A percentile compares a stretch with the other conserved stretches of the same genome.
Conservation (phyloP, 1,140 invertebrate species). For the Caenorhabditis latens region DNA sequence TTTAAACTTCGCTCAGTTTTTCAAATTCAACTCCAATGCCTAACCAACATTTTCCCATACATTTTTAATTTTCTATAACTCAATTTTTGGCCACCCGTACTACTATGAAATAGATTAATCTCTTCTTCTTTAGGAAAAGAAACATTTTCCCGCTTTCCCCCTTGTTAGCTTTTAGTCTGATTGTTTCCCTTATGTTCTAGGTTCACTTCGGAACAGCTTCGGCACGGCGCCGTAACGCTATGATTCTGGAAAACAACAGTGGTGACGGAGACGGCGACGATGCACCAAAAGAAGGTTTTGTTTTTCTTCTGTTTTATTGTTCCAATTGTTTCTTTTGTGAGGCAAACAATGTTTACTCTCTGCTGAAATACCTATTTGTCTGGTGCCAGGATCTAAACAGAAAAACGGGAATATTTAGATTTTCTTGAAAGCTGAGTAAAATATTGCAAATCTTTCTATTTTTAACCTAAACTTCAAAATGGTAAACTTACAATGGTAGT, state of each 20-base stretch:
- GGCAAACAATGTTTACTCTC: not conserved
- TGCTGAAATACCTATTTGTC: not conserved
- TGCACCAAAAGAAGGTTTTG: constrained; percentile 11
- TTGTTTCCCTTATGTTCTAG: not conserved
- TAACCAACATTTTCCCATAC: too few relatives aligned
- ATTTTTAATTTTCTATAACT: too few relatives aligned
- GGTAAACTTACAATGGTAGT: not conserved
- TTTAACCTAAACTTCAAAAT: not conserved
- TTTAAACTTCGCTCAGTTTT: too few relatives aligned
- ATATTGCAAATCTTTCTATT: not conserved
- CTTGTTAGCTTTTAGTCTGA: constrained; percentile 32
- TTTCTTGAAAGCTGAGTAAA: too few relatives aligned
- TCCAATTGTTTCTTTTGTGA: not conserved
- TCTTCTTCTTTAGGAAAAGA: not conserved
- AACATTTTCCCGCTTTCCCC: not conserved
- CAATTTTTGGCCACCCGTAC: too few relatives aligned
- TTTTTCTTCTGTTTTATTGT: not conserved
- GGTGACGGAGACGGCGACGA: constrained; percentile 26
- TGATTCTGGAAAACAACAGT: constrained; percentile 52
- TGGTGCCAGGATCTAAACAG: not conserved
- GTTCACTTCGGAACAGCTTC: constrained; percentile 17
- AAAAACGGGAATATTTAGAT: not conserved
- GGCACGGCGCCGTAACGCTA: constrained; percentile 47
- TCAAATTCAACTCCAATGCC: too few relatives aligned
- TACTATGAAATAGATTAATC: too few relatives aligned